Evolutionary conservation across 2,888 invertebrate species (phyloP), one percentile per base, ranked within the genome.

Genomic region (Tuberolachnus salignus): DNA sequence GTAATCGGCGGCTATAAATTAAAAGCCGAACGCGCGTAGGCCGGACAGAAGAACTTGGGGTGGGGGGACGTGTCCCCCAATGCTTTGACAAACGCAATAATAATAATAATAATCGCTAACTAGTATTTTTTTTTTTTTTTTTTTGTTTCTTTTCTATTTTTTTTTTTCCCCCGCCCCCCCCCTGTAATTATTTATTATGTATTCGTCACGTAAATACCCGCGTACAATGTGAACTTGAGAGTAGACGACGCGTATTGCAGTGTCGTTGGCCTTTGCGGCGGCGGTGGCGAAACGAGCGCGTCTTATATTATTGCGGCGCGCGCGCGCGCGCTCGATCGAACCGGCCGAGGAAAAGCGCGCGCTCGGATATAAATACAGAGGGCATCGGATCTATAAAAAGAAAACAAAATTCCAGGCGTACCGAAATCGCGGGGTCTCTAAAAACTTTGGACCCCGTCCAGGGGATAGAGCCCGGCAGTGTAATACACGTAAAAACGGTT

Each of bases 321-420:
- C 16, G 44, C 19, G 3, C 44, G 67, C 21, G 1, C 42, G 16
- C 21, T 34, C 14, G 53, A 26, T 10, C 51, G 8, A n/a, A 19
- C 19, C 63, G 53, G 14, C 51, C 59, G 23, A 49, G 51, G 63
- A 69, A 78, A 67, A 66, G 49, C 55, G 42, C 72, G 72, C 57
- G 34, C 49, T 3, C 51, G 51, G 64, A 23, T 74, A 74, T 75
- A 75, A 75, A 67, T 75, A 75, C 46, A 75, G 67, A 46, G 75
- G 75, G 57, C 66, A 21, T 51, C 78, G 59, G 78, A 51, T 78
- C 78, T 78, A 78, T 69, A 78, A 78, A 61, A 78, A 78, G 78
- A 78, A 55, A 14, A 49, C 34, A 49, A 57, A 75, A 78, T 78
- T 69, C 78, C 78, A 78, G 78, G 59, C 78, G 67, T n/a, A 59